phyloP scores from a whole-genome alignment of 2,113 vertebrate species.

The Meles meles region DNA sequence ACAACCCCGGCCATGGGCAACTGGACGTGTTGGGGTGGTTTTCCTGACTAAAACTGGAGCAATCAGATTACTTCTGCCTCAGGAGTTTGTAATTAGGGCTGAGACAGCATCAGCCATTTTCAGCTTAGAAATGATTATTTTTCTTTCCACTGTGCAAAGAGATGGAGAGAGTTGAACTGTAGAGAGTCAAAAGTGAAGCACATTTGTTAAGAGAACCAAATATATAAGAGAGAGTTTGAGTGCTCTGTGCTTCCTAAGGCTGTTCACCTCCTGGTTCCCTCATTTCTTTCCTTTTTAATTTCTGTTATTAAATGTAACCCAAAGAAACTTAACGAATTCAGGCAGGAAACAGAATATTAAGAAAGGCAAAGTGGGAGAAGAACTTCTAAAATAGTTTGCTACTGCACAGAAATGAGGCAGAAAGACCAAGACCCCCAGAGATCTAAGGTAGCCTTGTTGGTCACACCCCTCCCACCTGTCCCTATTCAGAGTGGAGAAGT shows the following conservation, averaged over 20 bases:
- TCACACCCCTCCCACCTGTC: background rate
- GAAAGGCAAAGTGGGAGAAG: background rate
- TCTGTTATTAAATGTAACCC: constrained; percentile 56
- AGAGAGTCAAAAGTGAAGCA: background rate
- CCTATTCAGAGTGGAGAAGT: background rate
- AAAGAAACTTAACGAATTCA: constrained; percentile 51
- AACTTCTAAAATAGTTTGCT: constrained; percentile 29
- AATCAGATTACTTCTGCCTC: background rate
- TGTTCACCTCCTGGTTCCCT: background rate
- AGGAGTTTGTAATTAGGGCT: background rate
- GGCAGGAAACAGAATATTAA: constrained; percentile 55
- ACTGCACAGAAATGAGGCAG: constrained; percentile 32
- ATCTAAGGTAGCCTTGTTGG: background rate
- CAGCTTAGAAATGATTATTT: background rate
- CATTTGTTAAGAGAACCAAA: background rate
- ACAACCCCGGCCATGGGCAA: background rate
- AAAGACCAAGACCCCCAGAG: background rate
- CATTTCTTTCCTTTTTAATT: constrained; percentile 54
- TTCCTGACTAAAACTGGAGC: background rate
- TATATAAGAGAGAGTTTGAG: background rate
- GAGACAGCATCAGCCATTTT: background rate
- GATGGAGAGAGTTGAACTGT: background rate
- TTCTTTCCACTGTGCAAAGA: background rate
- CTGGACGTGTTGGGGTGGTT: background rate
- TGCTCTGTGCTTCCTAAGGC: background rate